Percentiles rank a stretch among this genome's conserved stretches.
Conservation (phyloP, 2,888 invertebrate species). For the Cerastis leucographa region DNA sequence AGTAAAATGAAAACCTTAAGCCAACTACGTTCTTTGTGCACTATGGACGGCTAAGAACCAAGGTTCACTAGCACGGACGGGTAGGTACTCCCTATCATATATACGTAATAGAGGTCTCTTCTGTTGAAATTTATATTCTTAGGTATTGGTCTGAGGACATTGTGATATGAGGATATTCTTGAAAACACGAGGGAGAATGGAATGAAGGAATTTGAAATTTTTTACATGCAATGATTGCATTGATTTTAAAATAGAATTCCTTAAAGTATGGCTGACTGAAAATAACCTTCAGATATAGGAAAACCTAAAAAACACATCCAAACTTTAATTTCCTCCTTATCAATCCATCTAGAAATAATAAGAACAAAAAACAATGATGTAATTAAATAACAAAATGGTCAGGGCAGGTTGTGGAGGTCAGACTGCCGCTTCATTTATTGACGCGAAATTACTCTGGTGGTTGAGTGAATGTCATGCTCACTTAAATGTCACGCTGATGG, state of each 20-base stretch:
- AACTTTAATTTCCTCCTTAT: too few relatives aligned
- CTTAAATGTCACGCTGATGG: too few relatives aligned
- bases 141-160: constrained; percentile 21
- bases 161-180: neutral
- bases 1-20: constrained; percentile 40
- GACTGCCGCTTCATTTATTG: too few relatives aligned
- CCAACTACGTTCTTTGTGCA: constrained; percentile 46
- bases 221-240: neutral
- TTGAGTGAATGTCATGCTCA: too few relatives aligned
- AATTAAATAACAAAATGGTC: neutral
- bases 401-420: too few relatives aligned
- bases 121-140: constrained; percentile 24
- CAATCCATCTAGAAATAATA: neutral
- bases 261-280: neutral
- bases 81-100: constrained; percentile 33
- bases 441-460: too few relatives aligned
- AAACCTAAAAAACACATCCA: neutral
- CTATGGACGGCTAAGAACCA: constrained; percentile 29
- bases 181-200: neutral
- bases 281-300: neutral
- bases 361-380: neutral
- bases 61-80: constrained; percentile 31
- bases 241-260: neutral
- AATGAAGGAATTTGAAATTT: neutral
- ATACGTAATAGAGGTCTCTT: constrained; percentile 33